Evolutionary conservation across 2,888 invertebrate genomes (phyloP).

Genomic region (Hermodice carunculata): DNA sequence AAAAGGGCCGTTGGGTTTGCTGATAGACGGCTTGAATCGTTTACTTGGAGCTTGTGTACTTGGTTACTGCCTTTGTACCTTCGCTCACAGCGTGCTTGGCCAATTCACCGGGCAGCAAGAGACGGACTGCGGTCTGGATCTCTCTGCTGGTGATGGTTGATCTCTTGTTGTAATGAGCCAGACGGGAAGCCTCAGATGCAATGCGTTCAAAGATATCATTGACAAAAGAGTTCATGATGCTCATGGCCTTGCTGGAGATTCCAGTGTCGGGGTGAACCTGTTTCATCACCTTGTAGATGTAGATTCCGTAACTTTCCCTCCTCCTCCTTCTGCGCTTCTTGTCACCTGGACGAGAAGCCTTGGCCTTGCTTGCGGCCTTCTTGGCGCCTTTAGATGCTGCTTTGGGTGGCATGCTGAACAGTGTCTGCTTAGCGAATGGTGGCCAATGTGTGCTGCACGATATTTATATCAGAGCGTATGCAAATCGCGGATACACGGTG

Average conservation of each 20-base stretch:
- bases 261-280: constrained; percentile 65
- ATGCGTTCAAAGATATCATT: constrained; percentile 64
- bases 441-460: too few species aligned
- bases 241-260: constrained; percentile 52
- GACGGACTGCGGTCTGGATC: constrained; percentile 78
- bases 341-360: constrained; percentile 45
- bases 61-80: constrained; percentile 55
- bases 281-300: constrained; percentile 58
- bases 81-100: constrained; percentile 77
- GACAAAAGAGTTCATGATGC: constrained; percentile 52
- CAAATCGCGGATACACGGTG: too few species aligned
- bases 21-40: not conserved
- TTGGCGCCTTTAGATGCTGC: constrained; percentile 46
- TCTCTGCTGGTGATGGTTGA: constrained; percentile 74
- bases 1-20: constrained; percentile 9
- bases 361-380: constrained; percentile 51
- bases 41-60: constrained; percentile 50
- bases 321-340: constrained; percentile 53
- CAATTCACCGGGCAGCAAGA: constrained; percentile 80
- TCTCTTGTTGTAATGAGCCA: constrained; percentile 55
- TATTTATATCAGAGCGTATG: too few species aligned
- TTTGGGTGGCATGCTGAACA: constrained; percentile 42
- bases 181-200: constrained; percentile 54
- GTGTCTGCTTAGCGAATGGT: too few species aligned
- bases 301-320: constrained; percentile 53